A percentile compares a stretch with the other conserved stretches of the same genome.
Evolutionary conservation across 2,113 vertebrate species (phyloP).

Genomic region (Eleginops maclovinus): DNA sequence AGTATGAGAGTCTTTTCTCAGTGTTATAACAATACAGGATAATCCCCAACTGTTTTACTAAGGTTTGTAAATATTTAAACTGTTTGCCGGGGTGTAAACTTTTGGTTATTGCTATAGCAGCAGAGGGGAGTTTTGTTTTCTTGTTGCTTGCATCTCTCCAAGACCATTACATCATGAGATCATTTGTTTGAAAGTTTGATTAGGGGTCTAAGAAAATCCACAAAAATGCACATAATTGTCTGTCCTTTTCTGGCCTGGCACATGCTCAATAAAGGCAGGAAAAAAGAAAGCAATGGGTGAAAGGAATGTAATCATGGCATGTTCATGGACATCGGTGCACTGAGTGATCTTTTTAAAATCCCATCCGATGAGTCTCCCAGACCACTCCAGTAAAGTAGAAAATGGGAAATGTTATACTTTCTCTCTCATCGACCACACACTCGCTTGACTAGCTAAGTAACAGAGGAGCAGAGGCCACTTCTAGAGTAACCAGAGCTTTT

Average conservation of each 20-base stretch:
- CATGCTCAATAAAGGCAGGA: conserved; percentile 15
- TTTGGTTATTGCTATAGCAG: conserved; percentile 64
- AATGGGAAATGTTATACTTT: conserved; percentile 72
- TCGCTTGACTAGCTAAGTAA: conserved; percentile 47
- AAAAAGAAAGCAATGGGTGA: conserved; percentile 47
- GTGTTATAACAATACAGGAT: conserved; percentile 69
- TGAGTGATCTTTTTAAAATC: conserved; percentile 62
- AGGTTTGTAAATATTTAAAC: conserved; percentile 79
- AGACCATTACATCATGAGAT: conserved; percentile 73
- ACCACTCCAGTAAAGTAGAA: conserved; percentile 62
- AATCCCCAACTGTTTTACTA: conserved; percentile 75
- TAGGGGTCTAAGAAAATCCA: conserved; percentile 77
- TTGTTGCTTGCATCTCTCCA: conserved; percentile 65
- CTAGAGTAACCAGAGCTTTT: conserved; percentile 55
- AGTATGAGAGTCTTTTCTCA: conserved; percentile 65
- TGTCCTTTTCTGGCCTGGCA: conserved; percentile 52
- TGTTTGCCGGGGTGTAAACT: conserved; percentile 74
- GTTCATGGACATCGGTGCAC: conserved; percentile 51
- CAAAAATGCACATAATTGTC: conserved; percentile 73
- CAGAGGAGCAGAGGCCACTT: conserved; percentile 60
- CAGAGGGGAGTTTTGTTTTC: conserved; percentile 51
- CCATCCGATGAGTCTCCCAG: conserved; percentile 60
- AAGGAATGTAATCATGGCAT: conserved; percentile 71
- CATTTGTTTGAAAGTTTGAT: conserved; percentile 81
- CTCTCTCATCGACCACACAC: conserved; percentile 71